Percentiles rank a stretch among this genome's conserved stretches.
phyloP scores from a whole-genome alignment of 2,113 vertebrate species.

The Hystrix brachyura region DNA sequence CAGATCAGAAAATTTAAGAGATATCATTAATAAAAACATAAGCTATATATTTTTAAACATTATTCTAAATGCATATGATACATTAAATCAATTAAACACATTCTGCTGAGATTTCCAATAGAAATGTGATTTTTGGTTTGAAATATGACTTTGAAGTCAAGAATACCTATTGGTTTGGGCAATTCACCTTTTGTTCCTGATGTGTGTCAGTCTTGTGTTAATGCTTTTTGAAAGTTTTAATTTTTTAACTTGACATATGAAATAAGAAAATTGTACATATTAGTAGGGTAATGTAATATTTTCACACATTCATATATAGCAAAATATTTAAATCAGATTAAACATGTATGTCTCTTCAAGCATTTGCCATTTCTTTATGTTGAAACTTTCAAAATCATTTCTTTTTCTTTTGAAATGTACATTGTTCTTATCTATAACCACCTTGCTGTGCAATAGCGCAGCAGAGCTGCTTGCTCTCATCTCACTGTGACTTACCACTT shows the following conservation, averaged over 20 bases:
- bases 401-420: background rate
- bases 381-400: background rate
- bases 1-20: conserved; percentile 30
- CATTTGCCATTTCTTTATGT: background rate
- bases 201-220: conserved; percentile 21
- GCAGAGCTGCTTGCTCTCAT: background rate
- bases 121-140: conserved; percentile 68
- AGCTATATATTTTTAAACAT: conserved; percentile 72
- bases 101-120: background rate
- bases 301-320: background rate
- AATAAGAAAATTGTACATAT: background rate
- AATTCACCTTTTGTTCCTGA: conserved; percentile 60
- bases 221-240: background rate
- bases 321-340: background rate
- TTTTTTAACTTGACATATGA: background rate
- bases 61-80: conserved; percentile 67
- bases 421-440: background rate
- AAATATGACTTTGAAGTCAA: conserved; percentile 67
- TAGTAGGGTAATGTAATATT: background rate
- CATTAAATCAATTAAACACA: background rate
- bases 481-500: background rate
- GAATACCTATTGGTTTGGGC: conserved; percentile 43
- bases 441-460: background rate
- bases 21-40: conserved; percentile 53
- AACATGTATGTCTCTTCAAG: background rate